Evolutionary conservation across 2,113 vertebrate genomes (phyloP), one percentile per base, ranked within the genome.

Genomic region (Diphyllodes magnificus): DNA sequence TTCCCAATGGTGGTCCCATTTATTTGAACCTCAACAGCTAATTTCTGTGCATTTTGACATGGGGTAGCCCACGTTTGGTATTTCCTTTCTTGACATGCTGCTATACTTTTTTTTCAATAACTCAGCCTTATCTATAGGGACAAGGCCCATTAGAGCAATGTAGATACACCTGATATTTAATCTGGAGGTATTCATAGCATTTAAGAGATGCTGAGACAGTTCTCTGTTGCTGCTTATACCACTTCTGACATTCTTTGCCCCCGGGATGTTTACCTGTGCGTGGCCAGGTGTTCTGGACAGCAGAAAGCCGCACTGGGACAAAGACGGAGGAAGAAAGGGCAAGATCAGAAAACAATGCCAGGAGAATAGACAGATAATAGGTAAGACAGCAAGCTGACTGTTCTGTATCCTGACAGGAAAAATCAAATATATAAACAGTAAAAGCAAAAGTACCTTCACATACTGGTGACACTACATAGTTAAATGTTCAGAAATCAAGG

Each of bases 241-340:
- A 72, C n/a, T 92, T 78, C 50, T 57, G 65, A 69, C 44, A 66
- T 72, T 77, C 50, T 87, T 72, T 66, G 76, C 27, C 64, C 49
- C 50, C 45, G 31, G 59, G 77, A 63, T 86, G 53, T 95, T 97
- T 96, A 97, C 97, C 97, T 97, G 97, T 95, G 90, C 81, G 0
- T 91, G 68, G 79, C 82, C 90, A 90, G 96, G 45, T 76, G 92
- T 91, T 95, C 96, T 96, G 94, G 93, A 90, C 51, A 95, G 95
- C 63, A 95, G 83, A 89, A 96, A 91, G 82, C 96, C 94, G 89
- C 68, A 90, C 2, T 86, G 88, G 39, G 93, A 87, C 42, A 93
- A 81, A 88, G 95, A 94, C 93, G 92, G 86, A 91, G 76, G 81
- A 94, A 91, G 85, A 94, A 95, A 97, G 73, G 61, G 91, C 25